phyloP scores from a whole-genome alignment of 2,888 invertebrate genomes.

The Stegophylla sp. region DNA sequence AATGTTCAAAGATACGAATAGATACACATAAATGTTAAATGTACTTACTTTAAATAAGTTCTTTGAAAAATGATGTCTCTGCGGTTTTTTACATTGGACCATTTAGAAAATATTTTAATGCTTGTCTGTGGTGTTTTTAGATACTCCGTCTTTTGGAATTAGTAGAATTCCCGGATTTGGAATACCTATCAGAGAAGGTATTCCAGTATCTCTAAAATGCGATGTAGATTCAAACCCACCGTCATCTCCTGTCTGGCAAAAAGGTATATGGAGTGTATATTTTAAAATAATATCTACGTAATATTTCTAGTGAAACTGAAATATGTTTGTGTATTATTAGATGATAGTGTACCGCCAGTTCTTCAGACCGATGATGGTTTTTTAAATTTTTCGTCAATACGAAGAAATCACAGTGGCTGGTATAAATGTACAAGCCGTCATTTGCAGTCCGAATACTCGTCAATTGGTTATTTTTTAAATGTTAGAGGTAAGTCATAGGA shows the following conservation, averaged over 20 bases:
- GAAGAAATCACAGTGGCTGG: constrained; percentile 86
- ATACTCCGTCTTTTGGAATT: constrained; percentile 90
- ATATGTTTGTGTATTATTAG: constrained; percentile 59
- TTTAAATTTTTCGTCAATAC: constrained; percentile 82
- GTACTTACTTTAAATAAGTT: not conserved
- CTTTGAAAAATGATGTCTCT: no score
- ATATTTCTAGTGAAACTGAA: not conserved
- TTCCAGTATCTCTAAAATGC: constrained; percentile 86
- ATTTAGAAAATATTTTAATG: not conserved
- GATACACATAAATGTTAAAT: constrained; percentile 11
- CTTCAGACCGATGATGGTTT: constrained; percentile 79
- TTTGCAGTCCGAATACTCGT: constrained; percentile 82
- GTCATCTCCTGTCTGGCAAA: constrained; percentile 83
- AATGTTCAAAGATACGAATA: constrained; percentile 7
- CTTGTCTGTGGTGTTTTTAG: constrained; percentile 67
- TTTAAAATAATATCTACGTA: not conserved
- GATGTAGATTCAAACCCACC: constrained; percentile 93
- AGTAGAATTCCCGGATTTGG: constrained; percentile 93
- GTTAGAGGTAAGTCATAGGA: constrained; percentile 78
- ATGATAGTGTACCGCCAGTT: constrained; percentile 65
- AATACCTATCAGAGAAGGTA: constrained; percentile 84
- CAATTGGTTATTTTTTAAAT: constrained; percentile 89
- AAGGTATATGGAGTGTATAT: constrained; percentile 65
- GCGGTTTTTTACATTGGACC: no score
- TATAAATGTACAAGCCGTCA: constrained; percentile 88